Percentiles rank a stretch among this genome's conserved stretches.
phyloP scores from a whole-genome alignment of 2,888 invertebrate genomes.

The Dascillus cervinus region DNA sequence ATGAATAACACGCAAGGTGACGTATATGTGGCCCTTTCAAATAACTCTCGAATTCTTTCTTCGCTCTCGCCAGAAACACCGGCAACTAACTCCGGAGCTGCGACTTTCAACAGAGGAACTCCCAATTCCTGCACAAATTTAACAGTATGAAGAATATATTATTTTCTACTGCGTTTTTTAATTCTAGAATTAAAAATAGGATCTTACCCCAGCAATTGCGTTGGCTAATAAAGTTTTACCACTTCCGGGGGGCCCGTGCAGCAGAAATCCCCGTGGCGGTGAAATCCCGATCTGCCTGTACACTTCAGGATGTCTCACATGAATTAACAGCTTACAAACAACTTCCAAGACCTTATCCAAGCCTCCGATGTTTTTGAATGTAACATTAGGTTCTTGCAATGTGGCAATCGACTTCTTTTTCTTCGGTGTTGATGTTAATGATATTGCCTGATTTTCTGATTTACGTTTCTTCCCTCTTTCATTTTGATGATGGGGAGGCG shows the following conservation, averaged over 20 bases:
- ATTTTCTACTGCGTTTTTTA: too few relatives aligned
- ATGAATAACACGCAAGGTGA: slow-evolving; percentile 86
- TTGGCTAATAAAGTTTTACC: slow-evolving; percentile 80
- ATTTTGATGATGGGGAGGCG: slow-evolving; percentile 43
- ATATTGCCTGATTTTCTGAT: slow-evolving; percentile 22
- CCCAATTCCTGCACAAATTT: slow-evolving; percentile 62
- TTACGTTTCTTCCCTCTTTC: slow-evolving; percentile 29
- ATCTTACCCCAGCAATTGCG: slow-evolving; percentile 70
- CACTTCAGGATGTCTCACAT: slow-evolving; percentile 86
- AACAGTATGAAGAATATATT: too few relatives aligned
- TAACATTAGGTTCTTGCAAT: slow-evolving; percentile 42
- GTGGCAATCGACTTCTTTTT: slow-evolving; percentile 40
- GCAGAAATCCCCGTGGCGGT: slow-evolving; percentile 81
- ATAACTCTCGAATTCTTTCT: slow-evolving; percentile 82
- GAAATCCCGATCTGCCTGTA: slow-evolving; percentile 75
- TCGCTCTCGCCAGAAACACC: slow-evolving; percentile 96
- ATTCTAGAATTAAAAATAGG: neutral
- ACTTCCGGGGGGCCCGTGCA: slow-evolving; percentile 95
- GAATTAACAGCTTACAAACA: slow-evolving; percentile 52
- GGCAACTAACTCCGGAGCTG: slow-evolving; percentile 87
- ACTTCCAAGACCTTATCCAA: slow-evolving; percentile 60
- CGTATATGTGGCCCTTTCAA: slow-evolving; percentile 68
- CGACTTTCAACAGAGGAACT: slow-evolving; percentile 77
- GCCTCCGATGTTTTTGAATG: slow-evolving; percentile 75
- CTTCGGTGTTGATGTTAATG: slow-evolving; percentile 28